phyloP scores from a whole-genome alignment of 1,140 invertebrate genomes.

The Eubasilissa regina region DNA sequence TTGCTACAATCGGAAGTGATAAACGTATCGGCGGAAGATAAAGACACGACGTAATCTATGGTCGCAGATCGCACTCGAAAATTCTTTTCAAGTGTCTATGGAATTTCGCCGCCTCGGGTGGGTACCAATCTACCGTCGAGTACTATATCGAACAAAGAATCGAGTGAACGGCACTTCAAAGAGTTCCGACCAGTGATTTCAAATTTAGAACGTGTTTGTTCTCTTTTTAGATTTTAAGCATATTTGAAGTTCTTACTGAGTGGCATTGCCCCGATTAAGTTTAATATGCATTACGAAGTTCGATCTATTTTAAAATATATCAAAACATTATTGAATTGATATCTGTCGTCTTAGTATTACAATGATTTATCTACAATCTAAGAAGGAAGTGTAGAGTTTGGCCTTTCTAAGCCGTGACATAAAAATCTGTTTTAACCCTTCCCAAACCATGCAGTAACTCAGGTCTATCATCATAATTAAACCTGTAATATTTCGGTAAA shows the following conservation, averaged over 20 bases:
- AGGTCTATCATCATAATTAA: no score
- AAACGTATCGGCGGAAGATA: background rate
- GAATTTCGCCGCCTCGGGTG: slow-evolving; percentile 9
- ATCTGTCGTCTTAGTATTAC: no score
- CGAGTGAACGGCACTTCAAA: slow-evolving; percentile 21
- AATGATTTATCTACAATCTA: no score
- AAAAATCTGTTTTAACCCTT: no score
- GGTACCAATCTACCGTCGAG: background rate
- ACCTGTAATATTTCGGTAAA: no score
- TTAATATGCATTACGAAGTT: no score
- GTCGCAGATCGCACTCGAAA: slow-evolving; percentile 19
- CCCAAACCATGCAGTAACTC: no score
- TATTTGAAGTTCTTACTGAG: background rate
- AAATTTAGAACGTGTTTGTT: slow-evolving; percentile 8
- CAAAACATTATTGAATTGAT: no score
- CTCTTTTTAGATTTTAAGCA: background rate
- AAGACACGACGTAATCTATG: slow-evolving; percentile 11
- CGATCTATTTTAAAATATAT: no score
- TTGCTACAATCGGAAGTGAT: slow-evolving; percentile 36
- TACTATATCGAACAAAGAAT: background rate
- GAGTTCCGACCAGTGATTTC: background rate
- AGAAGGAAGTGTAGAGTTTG: no score
- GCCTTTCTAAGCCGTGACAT: no score
- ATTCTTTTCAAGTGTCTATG: slow-evolving; percentile 30
- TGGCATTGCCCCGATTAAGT: background rate